Evolutionary conservation across 2,113 vertebrate genomes (phyloP).

Genomic region (Uria aalge): DNA sequence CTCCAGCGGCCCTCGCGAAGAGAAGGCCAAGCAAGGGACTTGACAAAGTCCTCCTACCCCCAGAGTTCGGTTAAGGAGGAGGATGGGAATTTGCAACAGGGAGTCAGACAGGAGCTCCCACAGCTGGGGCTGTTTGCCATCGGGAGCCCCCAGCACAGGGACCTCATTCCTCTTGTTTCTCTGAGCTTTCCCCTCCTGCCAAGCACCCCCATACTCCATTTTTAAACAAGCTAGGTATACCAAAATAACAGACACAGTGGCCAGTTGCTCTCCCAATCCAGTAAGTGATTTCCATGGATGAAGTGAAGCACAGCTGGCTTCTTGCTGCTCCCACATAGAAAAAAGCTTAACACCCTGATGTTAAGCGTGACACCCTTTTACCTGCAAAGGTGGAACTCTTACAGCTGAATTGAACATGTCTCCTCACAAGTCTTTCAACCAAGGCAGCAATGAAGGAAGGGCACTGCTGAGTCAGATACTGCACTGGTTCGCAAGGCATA

Average conservation of each 20-base stretch:
- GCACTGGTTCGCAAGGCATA: rapidly evolving
- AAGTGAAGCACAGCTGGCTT: background rate
- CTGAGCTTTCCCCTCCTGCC: background rate
- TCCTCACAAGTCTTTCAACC: background rate
- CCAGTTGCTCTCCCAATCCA: background rate
- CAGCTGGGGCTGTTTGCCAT: background rate
- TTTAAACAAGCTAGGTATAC: background rate
- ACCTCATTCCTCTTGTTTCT: background rate
- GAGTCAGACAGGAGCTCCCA: background rate
- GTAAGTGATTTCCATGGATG: rapidly evolving
- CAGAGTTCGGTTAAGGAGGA: background rate
- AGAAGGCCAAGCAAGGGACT: rapidly evolving
- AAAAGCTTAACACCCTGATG: no score
- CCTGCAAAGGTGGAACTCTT: background rate
- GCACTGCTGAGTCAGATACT: no score
- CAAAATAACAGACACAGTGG: rapidly evolving
- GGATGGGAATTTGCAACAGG: rapidly evolving
- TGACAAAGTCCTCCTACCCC: background rate
- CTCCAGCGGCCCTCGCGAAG: no score
- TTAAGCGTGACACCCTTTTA: background rate
- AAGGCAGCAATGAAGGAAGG: rapidly evolving
- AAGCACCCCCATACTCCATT: rapidly evolving
- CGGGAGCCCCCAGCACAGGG: background rate
- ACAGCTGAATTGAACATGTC: rapidly evolving
- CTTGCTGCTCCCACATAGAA: background rate